Evolutionary conservation across 2,113 vertebrate genomes (phyloP).

Genomic region (Erythrocercus mccallii): DNA sequence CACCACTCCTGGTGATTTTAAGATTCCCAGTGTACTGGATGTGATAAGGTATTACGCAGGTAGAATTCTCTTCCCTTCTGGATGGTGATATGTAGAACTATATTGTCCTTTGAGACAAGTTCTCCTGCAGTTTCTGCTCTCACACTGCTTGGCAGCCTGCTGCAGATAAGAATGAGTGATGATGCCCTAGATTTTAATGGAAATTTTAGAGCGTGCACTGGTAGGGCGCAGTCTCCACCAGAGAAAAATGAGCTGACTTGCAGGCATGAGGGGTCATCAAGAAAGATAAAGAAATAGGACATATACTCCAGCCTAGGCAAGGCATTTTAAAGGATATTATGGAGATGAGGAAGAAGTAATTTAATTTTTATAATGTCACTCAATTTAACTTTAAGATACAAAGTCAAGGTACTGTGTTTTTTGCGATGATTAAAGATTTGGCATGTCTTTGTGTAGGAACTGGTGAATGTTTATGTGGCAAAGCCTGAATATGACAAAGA

Average conservation of each 20-base stretch:
- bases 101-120: slow-evolving; percentile 68
- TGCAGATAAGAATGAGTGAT: slow-evolving; percentile 82
- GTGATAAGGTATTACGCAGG: slow-evolving; percentile 48
- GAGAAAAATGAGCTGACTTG: slow-evolving; percentile 80
- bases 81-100: slow-evolving; percentile 58
- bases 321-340: slow-evolving; percentile 72
- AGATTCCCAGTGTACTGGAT: slow-evolving; percentile 14
- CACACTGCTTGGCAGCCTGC: slow-evolving; percentile 65
- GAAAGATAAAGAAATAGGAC: slow-evolving; percentile 77
- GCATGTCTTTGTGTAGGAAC: slow-evolving; percentile 35
- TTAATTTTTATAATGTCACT: slow-evolving; percentile 75
- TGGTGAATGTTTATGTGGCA: slow-evolving; percentile 23
- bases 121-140: slow-evolving; percentile 63
- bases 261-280: slow-evolving; percentile 76
- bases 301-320: slow-evolving; percentile 55
- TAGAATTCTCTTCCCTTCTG: slow-evolving; percentile 46
- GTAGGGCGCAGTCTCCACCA: slow-evolving; percentile 76
- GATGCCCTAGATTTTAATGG: slow-evolving; percentile 81
- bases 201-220: slow-evolving; percentile 70
- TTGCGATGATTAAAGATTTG: slow-evolving; percentile 65
- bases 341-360: slow-evolving; percentile 73
- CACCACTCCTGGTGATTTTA: slow-evolving; percentile 21
- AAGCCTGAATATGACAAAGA: slow-evolving; percentile 7
- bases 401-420: slow-evolving; percentile 68
- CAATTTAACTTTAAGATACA: slow-evolving; percentile 69